Evolutionary conservation across 2,113 vertebrate species (phyloP).

Genomic region (Daubentonia madagascariensis): DNA sequence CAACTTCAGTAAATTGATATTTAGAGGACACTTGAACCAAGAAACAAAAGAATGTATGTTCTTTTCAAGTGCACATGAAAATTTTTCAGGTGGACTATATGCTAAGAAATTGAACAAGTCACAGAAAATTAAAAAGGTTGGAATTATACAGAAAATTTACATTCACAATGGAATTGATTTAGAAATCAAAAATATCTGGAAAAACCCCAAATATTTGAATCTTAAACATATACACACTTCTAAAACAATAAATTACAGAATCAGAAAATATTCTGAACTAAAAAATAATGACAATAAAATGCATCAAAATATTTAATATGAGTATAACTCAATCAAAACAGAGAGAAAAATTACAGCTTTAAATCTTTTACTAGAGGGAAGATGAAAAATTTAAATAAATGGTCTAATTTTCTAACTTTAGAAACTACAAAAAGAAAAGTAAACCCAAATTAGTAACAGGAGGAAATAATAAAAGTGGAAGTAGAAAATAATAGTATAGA

Average conservation of each 20-base stretch:
- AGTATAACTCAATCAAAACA: not conserved
- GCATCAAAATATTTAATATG: not conserved
- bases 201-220: not conserved
- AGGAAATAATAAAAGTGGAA: not conserved
- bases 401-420: not conserved
- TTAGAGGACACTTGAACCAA: not conserved
- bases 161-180: not conserved
- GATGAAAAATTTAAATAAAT: not conserved
- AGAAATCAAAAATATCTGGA: not conserved
- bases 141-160: not conserved
- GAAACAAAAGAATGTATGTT: not conserved
- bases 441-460: not conserved
- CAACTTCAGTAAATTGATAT: not conserved
- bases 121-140: not conserved
- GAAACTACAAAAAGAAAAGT: not conserved
- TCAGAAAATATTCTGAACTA: not conserved
- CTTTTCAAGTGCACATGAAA: not conserved
- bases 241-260: not conserved
- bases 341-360: not conserved
- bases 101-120: not conserved
- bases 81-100: not conserved
- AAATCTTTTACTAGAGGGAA: not conserved
- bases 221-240: not conserved
- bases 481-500: not conserved
- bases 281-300: not conserved